phyloP scores from a whole-genome alignment of 2,797 vertebrate genomes.

The Chelidonichthys spinosus region DNA sequence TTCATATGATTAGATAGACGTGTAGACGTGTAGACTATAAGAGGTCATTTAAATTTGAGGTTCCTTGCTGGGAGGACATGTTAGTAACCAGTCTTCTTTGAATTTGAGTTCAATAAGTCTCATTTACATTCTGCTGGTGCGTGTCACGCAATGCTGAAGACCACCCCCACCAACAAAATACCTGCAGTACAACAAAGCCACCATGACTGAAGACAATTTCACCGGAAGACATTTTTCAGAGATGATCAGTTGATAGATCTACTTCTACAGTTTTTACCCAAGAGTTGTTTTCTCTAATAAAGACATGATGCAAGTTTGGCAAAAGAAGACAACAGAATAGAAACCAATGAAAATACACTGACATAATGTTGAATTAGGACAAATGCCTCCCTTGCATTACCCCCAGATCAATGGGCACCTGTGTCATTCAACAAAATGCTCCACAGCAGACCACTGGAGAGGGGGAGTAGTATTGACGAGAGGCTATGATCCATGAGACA shows the following conservation, averaged over 20 bases:
- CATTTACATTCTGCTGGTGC: conserved; percentile 10
- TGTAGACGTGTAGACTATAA: neutral
- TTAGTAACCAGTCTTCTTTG: too few relatives aligned
- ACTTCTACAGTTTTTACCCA: conserved; percentile 17
- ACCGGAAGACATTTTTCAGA: conserved; percentile 7
- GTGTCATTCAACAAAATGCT: conserved; percentile 73
- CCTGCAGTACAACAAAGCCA: neutral
- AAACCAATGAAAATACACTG: conserved; percentile 26
- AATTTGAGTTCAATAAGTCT: too few relatives aligned
- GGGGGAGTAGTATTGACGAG: conserved; percentile 73
- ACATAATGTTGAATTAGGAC: conserved; percentile 55
- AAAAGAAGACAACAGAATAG: conserved; percentile 13
- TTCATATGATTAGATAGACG: neutral
- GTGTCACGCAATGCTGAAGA: conserved; percentile 24
- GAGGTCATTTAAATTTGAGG: neutral
- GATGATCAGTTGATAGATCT: conserved; percentile 10
- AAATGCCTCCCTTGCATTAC: conserved; percentile 59
- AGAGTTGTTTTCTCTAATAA: conserved; percentile 31
- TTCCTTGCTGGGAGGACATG: neutral
- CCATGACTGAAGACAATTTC: neutral
- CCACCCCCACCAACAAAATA: conserved; percentile 10
- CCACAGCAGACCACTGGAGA: conserved; percentile 64
- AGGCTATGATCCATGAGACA: conserved; percentile 83
- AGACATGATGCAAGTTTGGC: conserved; percentile 21
- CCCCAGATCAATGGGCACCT: conserved; percentile 74